phyloP scores from a whole-genome alignment of 2,888 invertebrate species.

The Cephus pulcher region DNA sequence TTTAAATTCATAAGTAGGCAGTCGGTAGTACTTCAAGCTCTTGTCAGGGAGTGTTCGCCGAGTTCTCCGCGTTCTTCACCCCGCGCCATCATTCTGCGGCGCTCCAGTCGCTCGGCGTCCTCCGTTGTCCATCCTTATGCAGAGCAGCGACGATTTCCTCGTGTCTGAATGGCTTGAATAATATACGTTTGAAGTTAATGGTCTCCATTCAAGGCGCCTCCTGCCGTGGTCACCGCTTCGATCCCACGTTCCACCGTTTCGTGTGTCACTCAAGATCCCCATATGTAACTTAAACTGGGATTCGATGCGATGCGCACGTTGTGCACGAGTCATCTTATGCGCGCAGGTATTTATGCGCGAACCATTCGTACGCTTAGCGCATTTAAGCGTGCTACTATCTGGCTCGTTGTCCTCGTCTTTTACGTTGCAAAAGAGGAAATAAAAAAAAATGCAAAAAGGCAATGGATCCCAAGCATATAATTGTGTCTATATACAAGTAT shows the following conservation, averaged over 20 bases:
- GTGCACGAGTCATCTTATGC: background rate
- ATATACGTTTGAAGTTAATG: constrained; percentile 54
- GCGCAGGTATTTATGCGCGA: background rate
- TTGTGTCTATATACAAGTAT: background rate
- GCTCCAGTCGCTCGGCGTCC: constrained; percentile 6
- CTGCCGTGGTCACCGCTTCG: constrained; percentile 3
- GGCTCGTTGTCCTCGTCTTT: background rate
- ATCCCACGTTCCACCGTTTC: constrained; percentile 30
- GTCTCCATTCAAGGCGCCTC: constrained; percentile 52
- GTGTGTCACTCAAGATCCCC: constrained; percentile 8
- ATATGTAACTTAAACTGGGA: background rate
- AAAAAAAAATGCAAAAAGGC: background rate
- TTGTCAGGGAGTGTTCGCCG: constrained; percentile 23
- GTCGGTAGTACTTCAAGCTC: constrained; percentile 26
- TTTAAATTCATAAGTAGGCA: constrained; percentile 40
- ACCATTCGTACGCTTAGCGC: background rate
- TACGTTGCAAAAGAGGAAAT: background rate
- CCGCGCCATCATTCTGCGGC: background rate
- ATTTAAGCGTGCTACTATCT: background rate
- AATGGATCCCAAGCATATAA: background rate
- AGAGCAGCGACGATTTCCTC: constrained; percentile 47
- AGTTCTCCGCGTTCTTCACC: background rate
- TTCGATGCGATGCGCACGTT: background rate
- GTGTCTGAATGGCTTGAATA: constrained; percentile 49
- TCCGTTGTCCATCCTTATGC: constrained; percentile 43